Evolutionary conservation across 2,888 invertebrate species (phyloP), one percentile per base, ranked within the genome.

Genomic region (Dolomedes plantarius): DNA sequence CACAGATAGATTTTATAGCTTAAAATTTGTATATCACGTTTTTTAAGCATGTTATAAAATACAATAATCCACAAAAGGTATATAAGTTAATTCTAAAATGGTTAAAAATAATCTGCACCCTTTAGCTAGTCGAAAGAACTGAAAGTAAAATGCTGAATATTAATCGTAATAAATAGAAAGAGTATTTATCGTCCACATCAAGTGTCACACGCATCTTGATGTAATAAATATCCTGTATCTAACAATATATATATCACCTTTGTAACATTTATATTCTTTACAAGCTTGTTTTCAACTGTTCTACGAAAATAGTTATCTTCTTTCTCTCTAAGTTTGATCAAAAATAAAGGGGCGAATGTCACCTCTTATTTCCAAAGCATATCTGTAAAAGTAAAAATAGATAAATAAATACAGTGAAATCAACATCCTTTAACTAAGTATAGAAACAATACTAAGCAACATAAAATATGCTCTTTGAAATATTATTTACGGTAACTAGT

Each of bases 191-290:
- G 23, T 2, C 5, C 3, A 16, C 5, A 19, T 23, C 23, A 56
- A 56, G 5, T 23, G 56, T 19, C 16, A 1, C 11, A 23, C 31
- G 9, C 29, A 23, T 67, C 2, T 69, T 39, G 27, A 16, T 62
- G 74, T 28, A 78, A 78, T 69, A 69, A 78, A 78, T 69, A 69
- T 69, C 56, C 50, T 46, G 19, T 31, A 76, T 67, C 19, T 76
- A 76, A 50, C 50, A 68, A 76, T 72, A 50, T 31, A 56, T 72
- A 28, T 68, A 73, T 65, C 65, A 65, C 31, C 32, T 65, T 65
- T 65, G 31, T 65, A 29, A 65, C 65, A 65, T 7, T 65, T 65
- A 31, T 65, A 65, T 31, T 31, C 65, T 65, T 28, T 65, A n/a
- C 65, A 27, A 11, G 13, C 36, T 39, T 68, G 16, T 28, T 28